Conservation (phyloP, 2,888 invertebrate species). For the Tillus elongatus region DNA sequence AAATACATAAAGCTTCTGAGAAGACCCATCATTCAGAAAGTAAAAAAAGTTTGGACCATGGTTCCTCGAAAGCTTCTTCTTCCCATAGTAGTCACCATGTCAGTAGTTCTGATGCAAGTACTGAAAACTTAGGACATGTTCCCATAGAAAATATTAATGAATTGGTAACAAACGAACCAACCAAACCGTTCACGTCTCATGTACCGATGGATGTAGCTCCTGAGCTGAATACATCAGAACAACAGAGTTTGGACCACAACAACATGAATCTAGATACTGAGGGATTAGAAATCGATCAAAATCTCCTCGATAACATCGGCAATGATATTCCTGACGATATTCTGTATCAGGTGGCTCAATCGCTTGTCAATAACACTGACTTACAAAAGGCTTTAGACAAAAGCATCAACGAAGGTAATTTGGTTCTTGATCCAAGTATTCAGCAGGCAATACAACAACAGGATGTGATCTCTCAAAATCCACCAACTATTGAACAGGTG, state of each 20-base stretch:
- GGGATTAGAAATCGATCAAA: constrained; percentile 51
- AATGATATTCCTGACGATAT: constrained; percentile 63
- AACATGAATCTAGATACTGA: constrained; percentile 46
- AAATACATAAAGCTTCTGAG: no score
- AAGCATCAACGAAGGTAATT: constrained; percentile 39
- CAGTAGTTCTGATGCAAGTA: constrained; percentile 1
- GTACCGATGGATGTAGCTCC: background rate
- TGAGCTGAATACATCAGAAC: constrained; percentile 17
- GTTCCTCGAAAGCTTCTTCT: background rate
- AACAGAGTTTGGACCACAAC: constrained; percentile 24
- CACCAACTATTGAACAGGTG: constrained; percentile 12
- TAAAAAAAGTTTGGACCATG: constrained; percentile 5
- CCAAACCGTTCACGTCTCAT: constrained; percentile 31
- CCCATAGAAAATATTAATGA: constrained; percentile 35
- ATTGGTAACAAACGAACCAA: constrained; percentile 35
- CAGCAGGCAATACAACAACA: constrained; percentile 18
- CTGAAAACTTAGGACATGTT: constrained; percentile 22
- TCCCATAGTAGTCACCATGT: background rate
- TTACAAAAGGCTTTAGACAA: constrained; percentile 65
- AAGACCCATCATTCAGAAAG: constrained; percentile 10
- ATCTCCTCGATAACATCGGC: constrained; percentile 50
- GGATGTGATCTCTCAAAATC: background rate
- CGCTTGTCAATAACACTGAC: constrained; percentile 56
- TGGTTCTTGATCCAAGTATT: constrained; percentile 33
- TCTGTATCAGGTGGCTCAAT: constrained; percentile 62